A percentile compares a stretch with the other conserved stretches of the same genome.
phyloP scores from a whole-genome alignment of 2,888 invertebrate genomes.

The Cryptocephalus moraei region DNA sequence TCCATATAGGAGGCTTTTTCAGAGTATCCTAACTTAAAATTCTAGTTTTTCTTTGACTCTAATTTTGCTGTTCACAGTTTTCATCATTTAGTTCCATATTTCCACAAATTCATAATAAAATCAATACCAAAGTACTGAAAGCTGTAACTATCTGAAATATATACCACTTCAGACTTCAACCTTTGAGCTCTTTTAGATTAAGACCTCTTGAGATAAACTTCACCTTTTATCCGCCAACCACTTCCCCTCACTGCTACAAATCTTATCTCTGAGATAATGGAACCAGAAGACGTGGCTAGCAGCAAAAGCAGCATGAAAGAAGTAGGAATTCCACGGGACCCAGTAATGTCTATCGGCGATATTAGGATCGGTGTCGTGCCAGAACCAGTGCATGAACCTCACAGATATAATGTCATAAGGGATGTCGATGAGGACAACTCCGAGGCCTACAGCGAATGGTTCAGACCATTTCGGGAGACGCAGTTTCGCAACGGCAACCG shows the following conservation, averaged over 20 bases:
- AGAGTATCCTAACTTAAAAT: too few relatives aligned
- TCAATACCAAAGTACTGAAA: too few relatives aligned
- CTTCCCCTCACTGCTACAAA: constrained; percentile 44
- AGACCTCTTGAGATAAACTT: neutral
- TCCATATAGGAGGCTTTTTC: too few relatives aligned
- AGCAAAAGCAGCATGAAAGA: constrained; percentile 68
- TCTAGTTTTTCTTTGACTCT: too few relatives aligned
- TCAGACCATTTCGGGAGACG: constrained; percentile 48
- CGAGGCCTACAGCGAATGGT: constrained; percentile 58
- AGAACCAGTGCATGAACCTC: constrained; percentile 73
- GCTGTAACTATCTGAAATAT: too few relatives aligned
- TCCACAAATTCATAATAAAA: too few relatives aligned
- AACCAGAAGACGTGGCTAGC: constrained; percentile 62
- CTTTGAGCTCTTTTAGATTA: too few relatives aligned
- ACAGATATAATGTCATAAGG: constrained; percentile 72
- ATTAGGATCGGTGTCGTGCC: constrained; percentile 69
- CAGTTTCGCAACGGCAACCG: constrained; percentile 46
- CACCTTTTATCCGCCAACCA: constrained; percentile 41
- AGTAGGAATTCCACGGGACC: constrained; percentile 79
- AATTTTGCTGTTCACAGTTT: too few relatives aligned
- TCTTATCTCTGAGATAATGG: constrained; percentile 45
- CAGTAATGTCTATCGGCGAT: constrained; percentile 65
- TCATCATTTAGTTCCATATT: too few relatives aligned
- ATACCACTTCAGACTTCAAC: too few relatives aligned
- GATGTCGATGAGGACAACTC: constrained; percentile 62